Conservation (phyloP, 1,140 invertebrate genomes). For the Augochlora pura region DNA sequence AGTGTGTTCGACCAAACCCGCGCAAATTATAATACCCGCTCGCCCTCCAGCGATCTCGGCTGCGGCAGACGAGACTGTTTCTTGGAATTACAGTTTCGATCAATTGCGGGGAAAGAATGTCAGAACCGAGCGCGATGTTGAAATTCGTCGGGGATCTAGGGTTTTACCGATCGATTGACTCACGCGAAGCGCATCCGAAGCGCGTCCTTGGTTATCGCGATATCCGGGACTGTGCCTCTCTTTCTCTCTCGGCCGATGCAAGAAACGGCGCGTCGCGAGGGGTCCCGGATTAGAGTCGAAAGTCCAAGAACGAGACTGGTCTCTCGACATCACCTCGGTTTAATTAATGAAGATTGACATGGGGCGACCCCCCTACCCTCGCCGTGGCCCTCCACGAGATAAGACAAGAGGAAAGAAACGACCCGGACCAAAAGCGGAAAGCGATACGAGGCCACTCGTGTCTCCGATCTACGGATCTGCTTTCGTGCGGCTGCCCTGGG, state of each 20-base stretch:
- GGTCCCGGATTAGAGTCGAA: constrained; percentile 29
- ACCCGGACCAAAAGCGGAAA: constrained; percentile 19
- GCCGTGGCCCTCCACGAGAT: constrained; percentile 5
- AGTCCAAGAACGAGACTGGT: neutral
- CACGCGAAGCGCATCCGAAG: no score
- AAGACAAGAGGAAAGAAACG: constrained; percentile 23
- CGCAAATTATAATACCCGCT: constrained; percentile 55
- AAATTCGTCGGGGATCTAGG: neutral
- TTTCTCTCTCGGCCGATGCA: no score
- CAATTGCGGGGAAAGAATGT: neutral
- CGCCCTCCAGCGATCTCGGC: constrained; percentile 2
- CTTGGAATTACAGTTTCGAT: neutral
- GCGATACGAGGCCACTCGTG: neutral
- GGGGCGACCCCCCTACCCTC: constrained; percentile 8
- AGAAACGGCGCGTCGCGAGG: neutral
- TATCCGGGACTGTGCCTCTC: no score
- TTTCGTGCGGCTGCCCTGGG: no score
- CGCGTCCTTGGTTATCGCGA: no score
- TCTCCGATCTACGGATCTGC: constrained; percentile 14
- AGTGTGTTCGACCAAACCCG: constrained; percentile 49
- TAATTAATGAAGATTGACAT: constrained; percentile 67
- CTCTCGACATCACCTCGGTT: constrained; percentile 44
- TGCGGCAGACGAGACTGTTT: neutral
- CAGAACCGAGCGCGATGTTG: no score
- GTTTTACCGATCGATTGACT: neutral